Evolutionary conservation across 2,797 vertebrate species (phyloP).

Genomic region (Syndactyla subalaris): DNA sequence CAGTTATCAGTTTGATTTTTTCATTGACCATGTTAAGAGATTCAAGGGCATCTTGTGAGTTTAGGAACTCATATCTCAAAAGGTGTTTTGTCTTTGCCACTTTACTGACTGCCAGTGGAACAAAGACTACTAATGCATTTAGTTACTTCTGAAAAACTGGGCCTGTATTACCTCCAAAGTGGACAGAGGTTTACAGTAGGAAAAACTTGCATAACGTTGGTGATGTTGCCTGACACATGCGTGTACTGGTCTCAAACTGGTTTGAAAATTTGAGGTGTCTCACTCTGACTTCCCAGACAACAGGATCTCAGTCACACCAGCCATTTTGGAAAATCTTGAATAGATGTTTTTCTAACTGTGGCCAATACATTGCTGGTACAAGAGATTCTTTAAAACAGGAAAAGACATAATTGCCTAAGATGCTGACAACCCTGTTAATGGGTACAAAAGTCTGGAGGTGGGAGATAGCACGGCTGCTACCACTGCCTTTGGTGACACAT

Average conservation of each 20-base stretch:
- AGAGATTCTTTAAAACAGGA: not conserved
- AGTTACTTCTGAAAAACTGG: not conserved
- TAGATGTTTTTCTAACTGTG: not conserved
- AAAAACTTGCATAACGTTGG: not conserved
- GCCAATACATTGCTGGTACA: not conserved
- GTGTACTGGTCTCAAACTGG: rapidly evolving
- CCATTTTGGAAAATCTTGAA: not conserved
- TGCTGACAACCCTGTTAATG: not conserved
- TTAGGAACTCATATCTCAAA: not conserved
- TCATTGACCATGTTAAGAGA: not conserved
- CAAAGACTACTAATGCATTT: not conserved
- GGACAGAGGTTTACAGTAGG: not conserved
- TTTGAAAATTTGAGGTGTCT: not conserved
- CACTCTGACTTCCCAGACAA: not conserved
- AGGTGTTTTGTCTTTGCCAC: not conserved
- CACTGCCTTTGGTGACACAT: not conserved
- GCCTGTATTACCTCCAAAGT: not conserved
- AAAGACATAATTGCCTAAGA: not conserved
- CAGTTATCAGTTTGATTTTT: not conserved
- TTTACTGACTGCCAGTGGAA: not conserved
- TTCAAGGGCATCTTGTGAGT: not conserved
- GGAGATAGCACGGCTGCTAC: not conserved
- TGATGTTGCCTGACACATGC: not conserved
- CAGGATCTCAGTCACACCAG: not conserved
- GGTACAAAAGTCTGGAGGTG: not conserved